phyloP scores from a whole-genome alignment of 2,888 invertebrate species.

The Acronicta leporina region DNA sequence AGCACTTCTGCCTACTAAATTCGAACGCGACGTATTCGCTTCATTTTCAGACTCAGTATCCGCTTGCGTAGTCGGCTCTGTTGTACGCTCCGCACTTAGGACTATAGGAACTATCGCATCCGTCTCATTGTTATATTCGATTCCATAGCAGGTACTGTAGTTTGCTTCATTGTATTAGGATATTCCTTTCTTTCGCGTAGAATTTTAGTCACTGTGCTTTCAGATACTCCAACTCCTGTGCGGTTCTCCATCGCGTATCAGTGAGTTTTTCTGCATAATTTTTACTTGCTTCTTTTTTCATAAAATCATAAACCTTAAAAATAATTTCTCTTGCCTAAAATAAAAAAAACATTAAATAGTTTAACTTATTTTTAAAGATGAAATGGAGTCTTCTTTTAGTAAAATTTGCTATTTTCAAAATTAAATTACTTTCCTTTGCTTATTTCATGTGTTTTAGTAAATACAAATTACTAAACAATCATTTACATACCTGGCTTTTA shows the following conservation, averaged over 20 bases:
- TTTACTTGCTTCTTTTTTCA: too few species aligned
- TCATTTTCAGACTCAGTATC: too few species aligned
- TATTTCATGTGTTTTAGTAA: background rate
- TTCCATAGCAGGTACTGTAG: background rate
- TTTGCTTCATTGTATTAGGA: background rate
- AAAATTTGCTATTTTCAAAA: too few species aligned
- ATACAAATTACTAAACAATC: too few species aligned
- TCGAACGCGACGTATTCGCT: too few species aligned
- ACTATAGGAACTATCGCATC: too few species aligned
- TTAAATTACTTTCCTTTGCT: background rate
- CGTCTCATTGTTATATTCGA: background rate
- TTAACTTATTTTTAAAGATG: too few species aligned
- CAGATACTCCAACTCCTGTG: conserved; percentile 6
- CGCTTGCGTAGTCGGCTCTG: too few species aligned
- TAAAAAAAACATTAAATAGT: too few species aligned
- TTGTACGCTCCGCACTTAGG: too few species aligned
- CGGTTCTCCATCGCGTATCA: conserved; percentile 4
- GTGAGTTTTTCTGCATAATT: background rate
- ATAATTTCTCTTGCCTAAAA: conserved; percentile 2
- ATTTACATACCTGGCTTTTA: too few species aligned
- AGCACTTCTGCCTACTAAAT: too few species aligned
- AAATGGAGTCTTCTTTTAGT: background rate
- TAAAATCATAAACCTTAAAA: background rate
- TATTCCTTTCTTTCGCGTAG: conserved; percentile 4
- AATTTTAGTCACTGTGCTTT: conserved; percentile 7